Base-by-base conservation (phyloP, 2,113 vertebrate genomes). In the Sturnira hondurensis region DNA sequence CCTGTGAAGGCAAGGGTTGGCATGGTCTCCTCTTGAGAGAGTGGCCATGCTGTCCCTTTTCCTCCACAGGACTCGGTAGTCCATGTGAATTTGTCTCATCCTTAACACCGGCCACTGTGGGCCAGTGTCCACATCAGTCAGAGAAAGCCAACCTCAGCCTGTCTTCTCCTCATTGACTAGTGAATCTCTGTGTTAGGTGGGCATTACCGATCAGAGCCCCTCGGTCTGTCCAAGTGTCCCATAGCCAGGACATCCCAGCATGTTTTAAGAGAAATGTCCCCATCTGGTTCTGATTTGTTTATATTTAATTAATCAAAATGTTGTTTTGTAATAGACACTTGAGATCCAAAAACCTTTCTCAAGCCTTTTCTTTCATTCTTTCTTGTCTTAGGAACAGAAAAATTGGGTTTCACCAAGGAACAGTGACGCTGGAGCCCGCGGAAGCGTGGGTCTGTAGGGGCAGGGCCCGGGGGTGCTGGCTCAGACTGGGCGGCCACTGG, bases 211-310 rank as follows among this genome's bases (percentile, higher is more conserved):
- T 3, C 50, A 71, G 83, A 74, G 83, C 12, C 96, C 84, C 81
- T 92, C 76, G 67, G 15, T 58, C 19, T 86, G 54, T 47, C 45
- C 5, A 36, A 31, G 19, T 73, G 82, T 36, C 71, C 90, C 74
- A 70, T 16, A 43, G 63, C 88, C 38, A 15, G 86, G 92, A 68
- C 15, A 88, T 68, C 94, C 88, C 82, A 54, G 95, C 78, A 36
- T 20, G 74, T 67, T 93, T 96, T 41, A 61, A 96, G 89, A 95
- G 97, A 95, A 91, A 93, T 7, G 36, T 71, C 41, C 43, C 74
- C 97, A 98, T 97, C 96, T 97, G 97, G 94, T 93, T 98, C 86
- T 89, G 81, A 97, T 97, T 97, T 82, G 89, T 93, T 97, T 86
- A 80, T 63, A 89, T 86, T 96, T 96, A 96, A 97, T 96, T 96